Percentiles rank a stretch among this genome's conserved stretches.
Evolutionary conservation across 2,888 invertebrate genomes (phyloP).

Genomic region (Unio delphinus): DNA sequence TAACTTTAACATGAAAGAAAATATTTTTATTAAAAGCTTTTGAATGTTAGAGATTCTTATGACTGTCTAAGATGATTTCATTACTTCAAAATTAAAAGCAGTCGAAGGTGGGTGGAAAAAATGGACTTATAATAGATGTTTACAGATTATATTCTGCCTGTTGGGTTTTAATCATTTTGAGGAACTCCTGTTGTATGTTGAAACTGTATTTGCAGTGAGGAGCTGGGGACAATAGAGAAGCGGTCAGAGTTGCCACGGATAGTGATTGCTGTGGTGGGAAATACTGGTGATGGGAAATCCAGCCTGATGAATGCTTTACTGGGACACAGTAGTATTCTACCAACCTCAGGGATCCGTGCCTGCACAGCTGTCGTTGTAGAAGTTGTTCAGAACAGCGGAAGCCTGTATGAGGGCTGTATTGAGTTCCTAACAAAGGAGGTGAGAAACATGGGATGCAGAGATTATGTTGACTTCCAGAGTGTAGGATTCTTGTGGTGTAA

Average conservation of each 20-base stretch:
- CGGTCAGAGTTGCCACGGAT: slow-evolving; percentile 40
- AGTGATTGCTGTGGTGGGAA: slow-evolving; percentile 57
- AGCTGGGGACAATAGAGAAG: slow-evolving; percentile 28
- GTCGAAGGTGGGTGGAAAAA: too few relatives aligned
- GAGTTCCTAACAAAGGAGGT: slow-evolving; percentile 55
- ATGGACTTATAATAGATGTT: too few relatives aligned
- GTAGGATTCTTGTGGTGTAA: too few relatives aligned
- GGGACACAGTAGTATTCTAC: slow-evolving; percentile 51
- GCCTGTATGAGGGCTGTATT: slow-evolving; percentile 37
- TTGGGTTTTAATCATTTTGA: too few relatives aligned
- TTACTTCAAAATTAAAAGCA: too few relatives aligned
- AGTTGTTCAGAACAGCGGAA: too few relatives aligned
- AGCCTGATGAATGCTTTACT: slow-evolving; percentile 58
- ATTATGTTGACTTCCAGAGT: too few relatives aligned
- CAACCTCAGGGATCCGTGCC: slow-evolving; percentile 58
- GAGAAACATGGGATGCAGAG: background rate
- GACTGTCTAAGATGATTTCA: too few relatives aligned
- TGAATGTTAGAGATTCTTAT: too few relatives aligned
- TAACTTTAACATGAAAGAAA: too few relatives aligned
- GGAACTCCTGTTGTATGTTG: background rate
- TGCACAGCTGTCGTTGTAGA: slow-evolving; percentile 60
- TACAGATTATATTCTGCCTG: too few relatives aligned
- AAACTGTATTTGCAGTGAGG: slow-evolving; percentile 22
- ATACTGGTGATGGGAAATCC: slow-evolving; percentile 58
- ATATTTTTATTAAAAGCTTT: too few relatives aligned